Percentiles rank a stretch among this genome's conserved stretches.
Conservation (phyloP, 2,888 invertebrate species). For the Lymantria monacha region DNA sequence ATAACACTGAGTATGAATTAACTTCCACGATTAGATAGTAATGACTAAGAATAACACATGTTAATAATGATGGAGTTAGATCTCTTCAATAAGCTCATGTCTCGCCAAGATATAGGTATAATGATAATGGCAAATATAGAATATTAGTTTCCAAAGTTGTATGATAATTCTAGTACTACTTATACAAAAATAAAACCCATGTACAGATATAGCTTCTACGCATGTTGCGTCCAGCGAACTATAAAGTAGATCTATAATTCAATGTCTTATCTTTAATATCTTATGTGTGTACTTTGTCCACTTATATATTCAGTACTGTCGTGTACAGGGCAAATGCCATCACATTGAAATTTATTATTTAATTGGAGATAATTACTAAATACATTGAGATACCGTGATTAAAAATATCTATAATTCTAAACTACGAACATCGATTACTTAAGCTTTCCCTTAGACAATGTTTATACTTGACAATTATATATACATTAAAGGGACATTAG, state of each 20-base stretch:
- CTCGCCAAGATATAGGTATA: too few relatives aligned
- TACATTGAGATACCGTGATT: slow-evolving; percentile 28
- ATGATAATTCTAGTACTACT: too few relatives aligned
- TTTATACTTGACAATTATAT: background rate
- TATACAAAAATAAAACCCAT: slow-evolving; percentile 34
- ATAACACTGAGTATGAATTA: too few relatives aligned
- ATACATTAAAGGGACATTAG: slow-evolving; percentile 9
- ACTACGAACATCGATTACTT: slow-evolving; percentile 20
- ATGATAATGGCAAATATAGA: too few relatives aligned
- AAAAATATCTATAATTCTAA: slow-evolving; percentile 27
- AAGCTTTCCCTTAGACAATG: too few relatives aligned
- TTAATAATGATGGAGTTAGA: too few relatives aligned
- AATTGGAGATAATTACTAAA: slow-evolving; percentile 13
- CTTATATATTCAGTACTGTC: slow-evolving; percentile 37
- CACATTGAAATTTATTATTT: slow-evolving; percentile 15
- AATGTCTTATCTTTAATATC: slow-evolving; percentile 32
- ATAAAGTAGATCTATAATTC: slow-evolving; percentile 39
- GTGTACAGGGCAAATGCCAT: slow-evolving; percentile 38
- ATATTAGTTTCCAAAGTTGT: too few relatives aligned
- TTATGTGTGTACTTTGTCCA: slow-evolving; percentile 28
- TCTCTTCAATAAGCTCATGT: too few relatives aligned
- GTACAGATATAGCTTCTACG: slow-evolving; percentile 8
- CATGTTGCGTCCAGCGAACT: slow-evolving; percentile 26
- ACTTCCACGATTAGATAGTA: too few relatives aligned
- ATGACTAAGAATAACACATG: too few relatives aligned